Base-by-base conservation (phyloP, 1,140 invertebrate genomes). In the Dryas iulia region DNA sequence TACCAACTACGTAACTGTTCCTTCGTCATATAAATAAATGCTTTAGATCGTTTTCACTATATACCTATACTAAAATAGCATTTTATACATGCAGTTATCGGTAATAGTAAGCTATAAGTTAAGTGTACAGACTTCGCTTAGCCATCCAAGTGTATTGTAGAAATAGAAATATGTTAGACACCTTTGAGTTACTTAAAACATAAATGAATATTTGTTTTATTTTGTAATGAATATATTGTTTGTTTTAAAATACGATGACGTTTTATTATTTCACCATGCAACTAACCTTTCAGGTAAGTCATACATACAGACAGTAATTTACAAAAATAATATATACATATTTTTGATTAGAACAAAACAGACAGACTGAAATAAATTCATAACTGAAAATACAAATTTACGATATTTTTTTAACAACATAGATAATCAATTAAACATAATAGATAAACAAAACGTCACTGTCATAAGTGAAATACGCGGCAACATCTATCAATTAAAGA, bases 161-260 rank as follows among this genome's bases (percentile, higher is more conserved):
- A 63, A 24, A 52, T 47, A 71, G 79, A 79, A 71, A 66, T 54
- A 59, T 66, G 18, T 66, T 73, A 75, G 60, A 66, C 52, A 39
- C 28, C 18, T 39, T 68, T 78, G 73, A 84, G 77, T 79, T 83
- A 84, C 81, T 85, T 83, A 85, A 84, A 75, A 69, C 60, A 68
- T 76, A 69, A 73, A 47, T 56, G 71, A 63, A 59, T 71, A 59
- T 72, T 76, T 76, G 66, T 67, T 78, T 80, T 73, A 79, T 82
- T 82, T 74, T 79, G 39, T 47, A 47, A 78, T 83, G 77, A 82
- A 83, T 83, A 84, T 74, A 83, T 78, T 71, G 70, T 81, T 81
- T 81, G 79, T 83, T 83, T 82, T 78, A 75, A 65, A 67, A 67
- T 61, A 56, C 33, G 21, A 60, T 6, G 35, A 21, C n/a, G 35